Conservation (phyloP, 2,113 vertebrate genomes). For the Acrocephalus kingi region DNA sequence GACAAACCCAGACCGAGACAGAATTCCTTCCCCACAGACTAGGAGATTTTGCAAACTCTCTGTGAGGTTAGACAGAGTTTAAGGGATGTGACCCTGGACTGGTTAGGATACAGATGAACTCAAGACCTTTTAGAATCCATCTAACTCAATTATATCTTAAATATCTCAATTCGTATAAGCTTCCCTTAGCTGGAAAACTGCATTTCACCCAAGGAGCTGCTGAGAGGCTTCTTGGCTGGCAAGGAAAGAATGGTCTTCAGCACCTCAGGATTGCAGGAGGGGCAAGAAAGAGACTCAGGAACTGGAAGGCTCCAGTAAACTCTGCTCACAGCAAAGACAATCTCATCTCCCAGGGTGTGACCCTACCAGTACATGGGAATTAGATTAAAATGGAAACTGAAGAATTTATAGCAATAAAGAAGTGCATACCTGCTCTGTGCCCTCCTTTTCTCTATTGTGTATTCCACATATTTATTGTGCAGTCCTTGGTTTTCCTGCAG, state of each 20-base stretch:
- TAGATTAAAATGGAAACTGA: neutral
- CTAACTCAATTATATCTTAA: neutral
- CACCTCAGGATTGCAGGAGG: neutral
- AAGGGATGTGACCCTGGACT: neutral
- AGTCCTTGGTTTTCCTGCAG: neutral
- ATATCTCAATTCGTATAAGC: neutral
- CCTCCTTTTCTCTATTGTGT: neutral
- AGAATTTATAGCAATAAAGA: neutral
- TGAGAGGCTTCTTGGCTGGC: neutral
- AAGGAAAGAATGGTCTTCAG: neutral
- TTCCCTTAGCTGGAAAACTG: neutral
- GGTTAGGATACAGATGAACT: neutral
- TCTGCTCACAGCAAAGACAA: neutral
- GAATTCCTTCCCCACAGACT: neutral
- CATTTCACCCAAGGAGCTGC: neutral
- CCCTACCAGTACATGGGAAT: neutral
- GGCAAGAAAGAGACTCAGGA: neutral
- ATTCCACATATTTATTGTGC: neutral
- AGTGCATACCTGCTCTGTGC: neutral
- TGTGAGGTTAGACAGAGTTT: neutral
- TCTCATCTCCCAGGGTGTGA: neutral
- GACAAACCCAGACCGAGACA: neutral
- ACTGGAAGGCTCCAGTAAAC: neutral
- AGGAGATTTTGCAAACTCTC: neutral
- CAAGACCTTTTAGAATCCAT: neutral